Conservation (phyloP, 2,888 invertebrate genomes). For the Kuschelorhynchus macadamiae region DNA sequence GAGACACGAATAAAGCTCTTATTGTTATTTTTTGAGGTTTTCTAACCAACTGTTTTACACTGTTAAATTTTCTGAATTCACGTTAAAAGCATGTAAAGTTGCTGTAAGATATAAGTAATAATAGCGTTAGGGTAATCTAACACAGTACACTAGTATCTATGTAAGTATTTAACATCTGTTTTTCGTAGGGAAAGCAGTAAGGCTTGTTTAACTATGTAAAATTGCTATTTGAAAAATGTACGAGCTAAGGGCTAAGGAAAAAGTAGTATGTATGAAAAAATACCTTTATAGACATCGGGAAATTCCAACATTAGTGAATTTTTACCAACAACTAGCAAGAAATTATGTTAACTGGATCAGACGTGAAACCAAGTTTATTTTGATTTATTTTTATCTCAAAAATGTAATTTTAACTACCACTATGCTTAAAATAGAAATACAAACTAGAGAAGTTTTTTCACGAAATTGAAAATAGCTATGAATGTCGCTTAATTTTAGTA, state of each 20-base stretch:
- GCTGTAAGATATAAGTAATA: conserved; percentile 16
- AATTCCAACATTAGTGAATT: conserved; percentile 33
- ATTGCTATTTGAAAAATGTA: conserved; percentile 40
- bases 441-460: too few species aligned
- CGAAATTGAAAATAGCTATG: too few species aligned
- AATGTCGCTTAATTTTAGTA: too few species aligned
- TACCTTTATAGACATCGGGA: conserved; percentile 45
- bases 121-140: conserved; percentile 16
- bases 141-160: conserved; percentile 30
- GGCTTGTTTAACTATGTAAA: conserved; percentile 25
- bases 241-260: conserved; percentile 59
- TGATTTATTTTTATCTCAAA: too few species aligned
- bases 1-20: too few species aligned
- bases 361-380: conserved; percentile 27
- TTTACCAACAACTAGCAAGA: conserved; percentile 44
- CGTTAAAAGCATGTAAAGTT: conserved; percentile 2
- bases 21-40: too few species aligned
- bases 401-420: too few species aligned
- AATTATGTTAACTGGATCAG: conserved; percentile 10
- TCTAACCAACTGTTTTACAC: too few species aligned
- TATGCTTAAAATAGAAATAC: too few species aligned
- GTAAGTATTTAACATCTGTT: conserved; percentile 16
- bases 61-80: too few species aligned
- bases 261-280: conserved; percentile 40
- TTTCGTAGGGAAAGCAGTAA: conserved; percentile 34